A percentile compares a stretch with the other conserved stretches of the same genome.
These are phyloP conservation scores for Chironex yamaguchii DNA, from an alignment of 30 jellyfish, hydroid and myxozoan genomes.

Conservation along the genomic window DNA sequence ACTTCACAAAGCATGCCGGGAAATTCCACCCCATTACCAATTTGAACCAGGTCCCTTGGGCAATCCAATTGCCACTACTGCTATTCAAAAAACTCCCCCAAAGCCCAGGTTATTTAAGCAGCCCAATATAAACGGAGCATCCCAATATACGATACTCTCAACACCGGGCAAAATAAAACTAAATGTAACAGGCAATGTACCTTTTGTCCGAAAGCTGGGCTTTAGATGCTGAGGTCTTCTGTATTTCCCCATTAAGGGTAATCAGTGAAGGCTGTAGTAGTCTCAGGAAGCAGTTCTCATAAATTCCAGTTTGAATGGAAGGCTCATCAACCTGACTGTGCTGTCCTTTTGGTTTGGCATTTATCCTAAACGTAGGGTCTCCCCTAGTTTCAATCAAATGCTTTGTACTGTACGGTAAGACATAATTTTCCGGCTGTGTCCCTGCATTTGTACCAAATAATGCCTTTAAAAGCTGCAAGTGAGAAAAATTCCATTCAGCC, in stretches of 20 bases:
- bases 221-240: background rate
- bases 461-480: slow-evolving; percentile 78
- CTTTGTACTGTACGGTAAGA: slow-evolving; percentile 84
- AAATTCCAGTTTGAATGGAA: background rate
- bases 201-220: background rate
- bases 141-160: no score
- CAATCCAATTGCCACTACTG: no score
- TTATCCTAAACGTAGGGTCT: slow-evolving; percentile 76
- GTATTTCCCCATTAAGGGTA: background rate
- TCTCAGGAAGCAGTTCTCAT: background rate
- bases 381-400: slow-evolving; percentile 85
- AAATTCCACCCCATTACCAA: no score
- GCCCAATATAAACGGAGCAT: no score
- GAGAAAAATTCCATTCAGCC: no score
- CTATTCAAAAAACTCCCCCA: no score
- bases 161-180: no score
- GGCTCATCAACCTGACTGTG: background rate
- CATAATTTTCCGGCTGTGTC: slow-evolving; percentile 89
- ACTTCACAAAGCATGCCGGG: no score
- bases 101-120: no score
- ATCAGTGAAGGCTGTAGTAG: background rate
- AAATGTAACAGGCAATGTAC: no score
- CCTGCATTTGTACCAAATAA: slow-evolving; percentile 97
- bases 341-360: background rate
- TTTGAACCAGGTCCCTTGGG: no score